These are phyloP conservation scores for Pollenia griseotomentosa DNA, from an alignment of 2,888 invertebrate species.

Conservation along the genomic window DNA sequence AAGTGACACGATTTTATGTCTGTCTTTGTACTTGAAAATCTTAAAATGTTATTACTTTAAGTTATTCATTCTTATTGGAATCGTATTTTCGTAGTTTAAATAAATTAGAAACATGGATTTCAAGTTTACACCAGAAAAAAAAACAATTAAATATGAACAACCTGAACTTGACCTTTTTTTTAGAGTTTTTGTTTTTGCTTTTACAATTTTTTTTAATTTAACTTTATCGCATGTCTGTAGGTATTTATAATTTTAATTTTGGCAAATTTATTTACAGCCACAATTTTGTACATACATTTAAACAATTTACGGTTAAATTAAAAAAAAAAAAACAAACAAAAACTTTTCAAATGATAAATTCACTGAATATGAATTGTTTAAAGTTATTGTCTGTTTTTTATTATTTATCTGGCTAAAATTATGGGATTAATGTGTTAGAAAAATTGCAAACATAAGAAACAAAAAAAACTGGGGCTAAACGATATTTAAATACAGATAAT, in stretches of 20 bases:
- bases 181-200: slow-evolving; percentile 1
- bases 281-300: slow-evolving; percentile 4
- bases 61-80: background rate
- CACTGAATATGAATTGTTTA: slow-evolving; percentile 50
- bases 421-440: slow-evolving; percentile 13
- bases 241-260: background rate
- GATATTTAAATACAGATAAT: slow-evolving; percentile 37
- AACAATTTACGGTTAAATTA: slow-evolving; percentile 59
- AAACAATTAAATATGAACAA: slow-evolving; percentile 37
- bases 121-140: slow-evolving; percentile 28
- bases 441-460: background rate
- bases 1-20: slow-evolving; percentile 12
- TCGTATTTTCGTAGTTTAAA: slow-evolving; percentile 13
- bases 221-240: slow-evolving; percentile 6
- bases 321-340: slow-evolving; percentile 15
- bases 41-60: background rate
- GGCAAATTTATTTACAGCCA: background rate
- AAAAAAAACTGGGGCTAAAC: slow-evolving; percentile 6
- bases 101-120: slow-evolving; percentile 20
- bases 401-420: slow-evolving; percentile 12
- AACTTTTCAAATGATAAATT: slow-evolving; percentile 59
- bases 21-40: slow-evolving; percentile 28
- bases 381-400: slow-evolving; percentile 3
- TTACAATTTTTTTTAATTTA: background rate
- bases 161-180: slow-evolving; percentile 67